phyloP scores from a whole-genome alignment of 2,888 invertebrate species.

The Sceliomorpha sp. region DNA sequence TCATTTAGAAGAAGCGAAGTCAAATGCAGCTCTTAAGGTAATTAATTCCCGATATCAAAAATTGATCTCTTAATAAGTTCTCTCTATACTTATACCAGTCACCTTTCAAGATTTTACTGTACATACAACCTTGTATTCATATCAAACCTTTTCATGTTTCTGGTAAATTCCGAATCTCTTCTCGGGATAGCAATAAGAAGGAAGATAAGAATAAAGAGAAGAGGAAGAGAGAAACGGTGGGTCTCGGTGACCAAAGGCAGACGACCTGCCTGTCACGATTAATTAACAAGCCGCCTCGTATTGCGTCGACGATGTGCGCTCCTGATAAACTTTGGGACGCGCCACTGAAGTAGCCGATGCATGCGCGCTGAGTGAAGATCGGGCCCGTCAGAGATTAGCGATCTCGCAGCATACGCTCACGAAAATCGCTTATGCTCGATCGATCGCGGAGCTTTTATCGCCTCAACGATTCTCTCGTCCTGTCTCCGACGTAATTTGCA shows the following conservation, averaged over 20 bases:
- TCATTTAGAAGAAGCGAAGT: no score
- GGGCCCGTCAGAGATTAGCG: conserved; percentile 58
- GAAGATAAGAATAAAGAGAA: conserved; percentile 14
- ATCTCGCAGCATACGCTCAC: conserved; percentile 58
- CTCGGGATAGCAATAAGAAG: neutral
- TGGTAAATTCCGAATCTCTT: neutral
- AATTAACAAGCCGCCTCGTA: conserved; percentile 46
- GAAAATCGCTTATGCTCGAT: conserved; percentile 61
- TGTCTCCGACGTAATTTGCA: conserved; percentile 62
- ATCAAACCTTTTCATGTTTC: conserved; percentile 1
- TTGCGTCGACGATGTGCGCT: conserved; percentile 45
- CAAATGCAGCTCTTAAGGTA: no score
- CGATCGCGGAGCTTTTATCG: conserved; percentile 66
- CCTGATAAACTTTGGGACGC: conserved; percentile 45
- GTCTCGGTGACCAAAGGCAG: conserved; percentile 28
- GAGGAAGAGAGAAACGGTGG: conserved; percentile 13
- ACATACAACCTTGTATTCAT: no score
- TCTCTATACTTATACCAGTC: no score
- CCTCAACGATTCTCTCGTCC: conserved; percentile 51
- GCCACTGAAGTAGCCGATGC: conserved; percentile 64
- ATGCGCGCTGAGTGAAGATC: conserved; percentile 54
- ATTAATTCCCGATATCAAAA: no score
- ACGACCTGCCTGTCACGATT: conserved; percentile 44
- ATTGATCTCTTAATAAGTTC: no score
- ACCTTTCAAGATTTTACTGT: no score